A percentile compares a stretch with the other conserved stretches of the same genome.
Conservation (phyloP, 2,797 vertebrate genomes). For the Malurus splendens region DNA sequence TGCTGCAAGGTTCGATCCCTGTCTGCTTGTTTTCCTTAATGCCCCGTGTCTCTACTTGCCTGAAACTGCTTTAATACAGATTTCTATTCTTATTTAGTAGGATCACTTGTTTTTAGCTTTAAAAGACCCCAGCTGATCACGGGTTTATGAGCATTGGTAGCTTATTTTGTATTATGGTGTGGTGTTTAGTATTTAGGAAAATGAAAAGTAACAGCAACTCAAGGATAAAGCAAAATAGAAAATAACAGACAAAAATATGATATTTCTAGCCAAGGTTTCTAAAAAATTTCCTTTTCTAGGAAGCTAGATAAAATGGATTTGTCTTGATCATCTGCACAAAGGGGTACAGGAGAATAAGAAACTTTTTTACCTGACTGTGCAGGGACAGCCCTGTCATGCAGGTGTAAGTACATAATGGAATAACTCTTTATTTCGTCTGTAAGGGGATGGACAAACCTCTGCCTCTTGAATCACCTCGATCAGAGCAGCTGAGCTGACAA, state of each 20-base stretch:
- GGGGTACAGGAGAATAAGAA: neutral
- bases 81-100: slow-evolving; percentile 29
- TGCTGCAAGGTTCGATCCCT: slow-evolving; percentile 32
- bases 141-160: neutral
- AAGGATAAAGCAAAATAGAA: neutral
- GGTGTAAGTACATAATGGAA: too few relatives aligned
- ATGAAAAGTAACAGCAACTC: neutral
- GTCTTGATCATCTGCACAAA: neutral
- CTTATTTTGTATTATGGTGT: neutral
- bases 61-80: neutral
- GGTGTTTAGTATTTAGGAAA: neutral
- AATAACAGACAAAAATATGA: neutral
- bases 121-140: neutral
- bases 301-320: neutral
- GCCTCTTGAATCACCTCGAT: fast-evolving
- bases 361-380: neutral
- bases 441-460: neutral
- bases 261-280: neutral
- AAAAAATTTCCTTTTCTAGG: neutral
- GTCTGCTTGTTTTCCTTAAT: slow-evolving; percentile 29
- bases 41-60: neutral
- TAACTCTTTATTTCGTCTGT: neutral
- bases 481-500: neutral
- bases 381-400: neutral
- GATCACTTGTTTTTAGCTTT: slow-evolving; percentile 4